A percentile compares a stretch with the other conserved stretches of the same genome.
phyloP scores from a whole-genome alignment of 1,140 invertebrate species.

The Micrasema minimum region DNA sequence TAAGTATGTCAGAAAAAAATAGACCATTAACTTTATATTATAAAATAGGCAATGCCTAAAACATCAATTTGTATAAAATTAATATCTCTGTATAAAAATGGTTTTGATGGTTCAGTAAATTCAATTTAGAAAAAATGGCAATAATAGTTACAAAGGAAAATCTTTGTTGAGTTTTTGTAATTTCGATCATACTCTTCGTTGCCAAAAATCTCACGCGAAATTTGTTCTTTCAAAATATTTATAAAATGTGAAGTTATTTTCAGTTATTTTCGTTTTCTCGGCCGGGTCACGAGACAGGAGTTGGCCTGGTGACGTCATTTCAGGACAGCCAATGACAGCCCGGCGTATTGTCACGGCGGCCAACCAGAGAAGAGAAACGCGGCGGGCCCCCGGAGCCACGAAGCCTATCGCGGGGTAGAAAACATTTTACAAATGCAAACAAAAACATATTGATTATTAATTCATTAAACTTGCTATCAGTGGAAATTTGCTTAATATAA shows the following conservation, averaged over 20 bases:
- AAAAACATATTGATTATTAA: slow-evolving; percentile 1
- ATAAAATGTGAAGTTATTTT: neutral
- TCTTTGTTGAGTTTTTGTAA: neutral
- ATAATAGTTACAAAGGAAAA: neutral
- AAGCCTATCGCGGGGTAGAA: neutral
- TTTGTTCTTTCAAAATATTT: neutral
- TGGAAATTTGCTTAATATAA: neutral
- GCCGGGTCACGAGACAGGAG: slow-evolving; percentile 24
- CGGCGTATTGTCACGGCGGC: neutral
- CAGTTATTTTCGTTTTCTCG: slow-evolving; percentile 7
- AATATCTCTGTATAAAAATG: too few relatives aligned
- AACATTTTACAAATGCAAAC: neutral
- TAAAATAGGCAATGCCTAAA: too few relatives aligned
- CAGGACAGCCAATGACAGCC: neutral
- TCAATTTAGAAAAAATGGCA: neutral
- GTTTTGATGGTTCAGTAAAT: neutral
- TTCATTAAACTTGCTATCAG: neutral
- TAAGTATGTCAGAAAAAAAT: too few relatives aligned
- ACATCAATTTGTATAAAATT: too few relatives aligned
- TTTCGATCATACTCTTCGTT: neutral
- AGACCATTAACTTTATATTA: too few relatives aligned
- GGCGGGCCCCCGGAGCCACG: slow-evolving; percentile 14
- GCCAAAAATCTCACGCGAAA: slow-evolving; percentile 1
- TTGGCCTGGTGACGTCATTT: slow-evolving; percentile 7
- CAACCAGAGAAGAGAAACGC: slow-evolving; percentile 3